Percentiles rank a stretch among this genome's conserved stretches.
Evolutionary conservation across 2,113 vertebrate species (phyloP).

Genomic region (Empidonax alnorum): DNA sequence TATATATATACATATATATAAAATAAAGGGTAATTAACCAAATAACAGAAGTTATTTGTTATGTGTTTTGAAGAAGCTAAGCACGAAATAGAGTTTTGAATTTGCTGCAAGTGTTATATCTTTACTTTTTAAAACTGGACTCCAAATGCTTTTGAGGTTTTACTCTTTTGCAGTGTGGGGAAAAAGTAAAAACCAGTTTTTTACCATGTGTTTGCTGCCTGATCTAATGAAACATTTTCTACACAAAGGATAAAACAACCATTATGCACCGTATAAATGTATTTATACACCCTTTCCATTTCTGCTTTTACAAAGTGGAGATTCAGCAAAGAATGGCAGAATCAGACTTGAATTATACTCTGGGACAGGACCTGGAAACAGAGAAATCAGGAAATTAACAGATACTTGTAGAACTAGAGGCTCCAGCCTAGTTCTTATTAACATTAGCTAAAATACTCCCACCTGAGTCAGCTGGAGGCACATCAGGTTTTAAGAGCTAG

Average conservation of each 20-base stretch:
- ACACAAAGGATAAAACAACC: not conserved
- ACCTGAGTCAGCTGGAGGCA: not conserved
- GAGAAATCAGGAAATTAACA: not conserved
- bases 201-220: not conserved
- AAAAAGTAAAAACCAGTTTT: not conserved
- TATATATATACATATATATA: not conserved
- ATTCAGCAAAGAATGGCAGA: not conserved
- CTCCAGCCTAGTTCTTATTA: not conserved
- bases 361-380: not conserved
- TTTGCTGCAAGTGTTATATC: not conserved
- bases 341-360: not conserved
- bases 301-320: not conserved
- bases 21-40: not conserved
- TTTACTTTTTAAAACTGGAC: not conserved
- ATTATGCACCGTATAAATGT: not conserved
- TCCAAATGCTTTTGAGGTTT: not conserved
- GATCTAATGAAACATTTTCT: not conserved
- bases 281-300: not conserved
- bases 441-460: not conserved
- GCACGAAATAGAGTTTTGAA: not conserved
- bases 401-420: not conserved
- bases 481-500: not conserved
- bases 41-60: not conserved
- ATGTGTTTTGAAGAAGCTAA: not conserved
- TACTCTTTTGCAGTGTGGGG: not conserved